Percentiles rank a stretch among this genome's conserved stretches.
Conservation (phyloP, 2,113 vertebrate species). For the Xenotilapia leptura region DNA sequence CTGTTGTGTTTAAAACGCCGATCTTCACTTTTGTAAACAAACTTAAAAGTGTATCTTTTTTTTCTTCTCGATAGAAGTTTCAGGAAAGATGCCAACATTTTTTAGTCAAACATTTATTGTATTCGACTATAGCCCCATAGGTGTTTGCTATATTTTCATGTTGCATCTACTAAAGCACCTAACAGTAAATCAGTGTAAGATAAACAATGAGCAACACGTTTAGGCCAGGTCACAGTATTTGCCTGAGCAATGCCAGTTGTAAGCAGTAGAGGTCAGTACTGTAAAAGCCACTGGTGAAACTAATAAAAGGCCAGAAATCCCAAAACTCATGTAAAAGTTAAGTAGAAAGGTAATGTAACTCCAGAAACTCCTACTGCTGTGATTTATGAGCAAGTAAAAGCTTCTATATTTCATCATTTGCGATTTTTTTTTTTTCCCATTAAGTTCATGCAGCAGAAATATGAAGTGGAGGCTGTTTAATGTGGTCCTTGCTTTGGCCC, state of each 20-base stretch:
- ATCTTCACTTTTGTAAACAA: background rate
- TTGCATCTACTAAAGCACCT: background rate
- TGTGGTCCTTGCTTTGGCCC: conserved; percentile 18
- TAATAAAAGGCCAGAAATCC: background rate
- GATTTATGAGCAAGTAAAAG: background rate
- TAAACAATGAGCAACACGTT: background rate
- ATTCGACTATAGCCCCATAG: background rate
- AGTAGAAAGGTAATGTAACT: background rate
- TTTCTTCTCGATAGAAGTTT: background rate
- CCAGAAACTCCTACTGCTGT: background rate
- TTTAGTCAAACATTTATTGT: background rate
- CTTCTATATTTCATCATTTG: background rate
- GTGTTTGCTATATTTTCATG: background rate
- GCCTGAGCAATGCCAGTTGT: background rate
- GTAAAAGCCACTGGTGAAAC: background rate
- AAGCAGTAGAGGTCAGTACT: conserved; percentile 32
- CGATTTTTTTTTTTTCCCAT: background rate
- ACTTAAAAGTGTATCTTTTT: background rate
- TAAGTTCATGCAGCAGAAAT: background rate
- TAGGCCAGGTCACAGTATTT: background rate
- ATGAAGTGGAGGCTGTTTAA: background rate
- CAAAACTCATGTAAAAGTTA: background rate
- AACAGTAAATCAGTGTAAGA: background rate
- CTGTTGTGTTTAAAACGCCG: background rate
- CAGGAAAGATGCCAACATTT: background rate